Conservation (phyloP, 2,113 vertebrate species). For the Anarhynchus alexandrinus region DNA sequence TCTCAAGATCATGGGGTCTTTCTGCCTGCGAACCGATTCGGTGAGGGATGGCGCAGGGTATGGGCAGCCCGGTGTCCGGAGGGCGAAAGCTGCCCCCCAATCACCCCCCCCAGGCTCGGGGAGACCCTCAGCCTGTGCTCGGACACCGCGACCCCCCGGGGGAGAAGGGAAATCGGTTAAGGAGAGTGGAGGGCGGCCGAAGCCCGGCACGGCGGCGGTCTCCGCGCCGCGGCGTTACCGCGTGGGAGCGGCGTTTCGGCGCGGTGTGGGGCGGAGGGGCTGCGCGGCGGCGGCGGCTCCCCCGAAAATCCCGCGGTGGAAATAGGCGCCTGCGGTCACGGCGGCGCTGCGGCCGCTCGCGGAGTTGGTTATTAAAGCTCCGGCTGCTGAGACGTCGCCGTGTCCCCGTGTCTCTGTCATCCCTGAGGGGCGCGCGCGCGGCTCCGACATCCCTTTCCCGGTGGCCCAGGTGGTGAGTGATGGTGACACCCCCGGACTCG, state of each 20-base stretch:
- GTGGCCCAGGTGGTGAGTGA: not conserved
- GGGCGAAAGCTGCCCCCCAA: not conserved
- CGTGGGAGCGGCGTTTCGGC: not conserved
- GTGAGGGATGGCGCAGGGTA: not conserved
- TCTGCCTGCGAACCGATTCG: not conserved
- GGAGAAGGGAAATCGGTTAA: not conserved
- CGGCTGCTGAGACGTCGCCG: not conserved
- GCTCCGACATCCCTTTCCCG: accelerated
- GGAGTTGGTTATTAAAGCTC: not conserved
- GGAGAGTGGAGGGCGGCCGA: not conserved
- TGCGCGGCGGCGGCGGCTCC: not conserved
- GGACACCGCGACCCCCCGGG: accelerated
- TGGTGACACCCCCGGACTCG: not conserved
- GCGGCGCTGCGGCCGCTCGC: accelerated
- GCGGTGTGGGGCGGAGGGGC: not conserved
- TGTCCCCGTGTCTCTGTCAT: no score
- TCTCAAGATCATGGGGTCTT: no score
- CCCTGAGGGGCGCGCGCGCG: no score
- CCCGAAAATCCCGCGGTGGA: conserved; percentile 33
- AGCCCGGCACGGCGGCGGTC: not conserved
- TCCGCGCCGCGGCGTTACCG: accelerated
- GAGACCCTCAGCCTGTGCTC: not conserved
- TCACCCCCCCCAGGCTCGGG: not conserved
- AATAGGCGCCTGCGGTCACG: not conserved
- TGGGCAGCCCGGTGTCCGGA: accelerated